phyloP scores from a whole-genome alignment of 2,888 invertebrate species.

The Drosophila atripex region DNA sequence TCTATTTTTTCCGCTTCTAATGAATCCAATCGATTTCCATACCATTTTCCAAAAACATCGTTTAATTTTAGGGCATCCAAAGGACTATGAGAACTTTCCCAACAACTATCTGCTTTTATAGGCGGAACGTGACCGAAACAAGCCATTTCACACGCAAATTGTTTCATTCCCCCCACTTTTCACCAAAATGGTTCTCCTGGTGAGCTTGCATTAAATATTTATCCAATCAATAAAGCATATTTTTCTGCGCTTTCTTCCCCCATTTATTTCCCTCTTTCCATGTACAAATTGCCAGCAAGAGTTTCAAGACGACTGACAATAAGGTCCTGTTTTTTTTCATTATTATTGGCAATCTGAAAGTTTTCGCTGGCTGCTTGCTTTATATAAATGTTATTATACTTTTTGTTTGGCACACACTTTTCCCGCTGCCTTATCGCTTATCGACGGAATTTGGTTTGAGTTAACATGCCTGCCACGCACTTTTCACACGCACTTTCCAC shows the following conservation, averaged over 20 bases:
- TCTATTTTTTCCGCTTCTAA: not conserved
- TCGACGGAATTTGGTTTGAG: slow-evolving; percentile 58
- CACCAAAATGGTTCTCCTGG: slow-evolving; percentile 3
- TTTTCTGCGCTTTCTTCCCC: slow-evolving; percentile 17
- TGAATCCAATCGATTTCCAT: not conserved
- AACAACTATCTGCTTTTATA: slow-evolving; percentile 62
- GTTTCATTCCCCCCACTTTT: not conserved
- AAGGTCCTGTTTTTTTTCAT: slow-evolving; percentile 3
- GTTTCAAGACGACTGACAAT: slow-evolving; percentile 6
- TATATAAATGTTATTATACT: slow-evolving; percentile 7
- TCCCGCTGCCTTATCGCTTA: slow-evolving; percentile 13
- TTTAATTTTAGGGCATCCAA: not conserved
- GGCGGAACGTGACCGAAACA: slow-evolving; percentile 69
- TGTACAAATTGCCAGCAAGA: slow-evolving; percentile 1
- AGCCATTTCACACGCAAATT: slow-evolving; percentile 62
- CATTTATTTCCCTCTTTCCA: slow-evolving; percentile 4
- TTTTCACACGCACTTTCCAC: slow-evolving; percentile 34
- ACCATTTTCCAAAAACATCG: not conserved
- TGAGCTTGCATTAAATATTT: slow-evolving; percentile 57
- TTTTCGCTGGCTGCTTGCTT: slow-evolving; percentile 18
- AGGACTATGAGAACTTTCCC: not conserved
- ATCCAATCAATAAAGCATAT: slow-evolving; percentile 69
- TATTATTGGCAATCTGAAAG: slow-evolving; percentile 34
- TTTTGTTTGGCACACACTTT: slow-evolving; percentile 24
- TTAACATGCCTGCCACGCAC: slow-evolving; percentile 48